Conservation (phyloP, 2,888 invertebrate genomes). For the Tortricodes alternella region DNA sequence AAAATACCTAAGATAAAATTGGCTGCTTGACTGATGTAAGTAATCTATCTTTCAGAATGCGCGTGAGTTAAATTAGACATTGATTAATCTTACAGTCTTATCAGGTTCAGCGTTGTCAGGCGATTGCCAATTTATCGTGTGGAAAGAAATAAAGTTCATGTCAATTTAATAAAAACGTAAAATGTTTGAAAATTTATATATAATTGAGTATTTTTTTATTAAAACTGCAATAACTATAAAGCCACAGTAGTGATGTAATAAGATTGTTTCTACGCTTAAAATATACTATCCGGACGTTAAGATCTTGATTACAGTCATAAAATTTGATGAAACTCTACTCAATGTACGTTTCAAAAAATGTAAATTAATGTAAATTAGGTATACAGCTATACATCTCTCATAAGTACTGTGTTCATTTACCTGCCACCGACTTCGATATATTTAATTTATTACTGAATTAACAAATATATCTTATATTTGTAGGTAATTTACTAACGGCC, state of each 20-base stretch:
- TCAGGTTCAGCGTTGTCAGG: not conserved
- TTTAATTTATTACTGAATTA: no score
- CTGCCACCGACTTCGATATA: no score
- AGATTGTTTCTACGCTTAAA: constrained; percentile 27
- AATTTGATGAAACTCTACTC: constrained; percentile 31
- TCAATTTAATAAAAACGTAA: no score
- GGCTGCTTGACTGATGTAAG: constrained; percentile 10
- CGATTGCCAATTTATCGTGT: constrained; percentile 8
- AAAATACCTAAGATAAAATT: not conserved
- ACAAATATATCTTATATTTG: no score
- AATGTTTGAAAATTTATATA: no score
- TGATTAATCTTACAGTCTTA: constrained; percentile 20
- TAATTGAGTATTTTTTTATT: no score
- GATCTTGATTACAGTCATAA: constrained; percentile 44
- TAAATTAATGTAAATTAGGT: no score
- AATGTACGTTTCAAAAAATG: constrained; percentile 7
- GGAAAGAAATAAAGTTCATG: not conserved
- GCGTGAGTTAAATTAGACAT: constrained; percentile 17
- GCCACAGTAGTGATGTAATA: no score
- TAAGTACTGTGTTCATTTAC: no score
- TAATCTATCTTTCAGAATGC: not conserved
- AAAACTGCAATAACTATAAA: no score
- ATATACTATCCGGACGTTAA: constrained; percentile 41
- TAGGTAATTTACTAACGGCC: no score
- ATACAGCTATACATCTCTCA: no score